A percentile compares a stretch with the other conserved stretches of the same genome.
phyloP scores from a whole-genome alignment of 2,888 invertebrate species.

The Mesoligia furuncula region DNA sequence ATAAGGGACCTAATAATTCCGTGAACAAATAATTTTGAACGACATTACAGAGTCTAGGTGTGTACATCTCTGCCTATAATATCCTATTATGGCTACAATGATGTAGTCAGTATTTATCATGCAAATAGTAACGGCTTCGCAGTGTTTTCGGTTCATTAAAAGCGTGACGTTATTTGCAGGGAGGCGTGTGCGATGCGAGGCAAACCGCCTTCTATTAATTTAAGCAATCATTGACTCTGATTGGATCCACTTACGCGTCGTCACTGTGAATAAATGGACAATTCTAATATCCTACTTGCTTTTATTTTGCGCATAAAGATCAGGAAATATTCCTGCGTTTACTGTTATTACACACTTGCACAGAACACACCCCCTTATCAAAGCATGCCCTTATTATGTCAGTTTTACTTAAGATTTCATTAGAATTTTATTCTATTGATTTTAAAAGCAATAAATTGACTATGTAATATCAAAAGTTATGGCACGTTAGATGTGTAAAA shows the following conservation, averaged over 20 bases:
- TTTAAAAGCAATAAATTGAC: not conserved
- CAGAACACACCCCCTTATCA: not conserved
- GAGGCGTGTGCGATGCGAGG: conserved; percentile 79
- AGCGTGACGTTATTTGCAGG: conserved; percentile 74
- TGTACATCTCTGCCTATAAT: conserved; percentile 6
- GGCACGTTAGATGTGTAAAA: not conserved
- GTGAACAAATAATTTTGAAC: conserved; percentile 15
- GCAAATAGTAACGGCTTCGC: conserved; percentile 50
- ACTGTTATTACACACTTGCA: not conserved
- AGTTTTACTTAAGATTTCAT: not conserved
- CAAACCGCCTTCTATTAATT: conserved; percentile 81
- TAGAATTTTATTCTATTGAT: not conserved
- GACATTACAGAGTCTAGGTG: not conserved
- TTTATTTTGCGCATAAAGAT: conserved; percentile 49
- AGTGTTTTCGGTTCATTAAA: conserved; percentile 58
- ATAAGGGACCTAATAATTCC: conserved; percentile 8
- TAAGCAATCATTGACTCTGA: conserved; percentile 85
- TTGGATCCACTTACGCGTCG: conserved; percentile 78
- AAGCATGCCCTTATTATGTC: not conserved
- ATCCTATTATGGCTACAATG: not conserved
- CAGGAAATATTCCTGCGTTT: conserved; percentile 6
- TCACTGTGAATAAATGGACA: conserved; percentile 67
- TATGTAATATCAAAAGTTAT: conserved; percentile 2
- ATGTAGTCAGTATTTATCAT: conserved; percentile 40
- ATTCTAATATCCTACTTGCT: conserved; percentile 56